Base-by-base conservation (phyloP, 2,888 invertebrate genomes). In the Erebia aethiops region DNA sequence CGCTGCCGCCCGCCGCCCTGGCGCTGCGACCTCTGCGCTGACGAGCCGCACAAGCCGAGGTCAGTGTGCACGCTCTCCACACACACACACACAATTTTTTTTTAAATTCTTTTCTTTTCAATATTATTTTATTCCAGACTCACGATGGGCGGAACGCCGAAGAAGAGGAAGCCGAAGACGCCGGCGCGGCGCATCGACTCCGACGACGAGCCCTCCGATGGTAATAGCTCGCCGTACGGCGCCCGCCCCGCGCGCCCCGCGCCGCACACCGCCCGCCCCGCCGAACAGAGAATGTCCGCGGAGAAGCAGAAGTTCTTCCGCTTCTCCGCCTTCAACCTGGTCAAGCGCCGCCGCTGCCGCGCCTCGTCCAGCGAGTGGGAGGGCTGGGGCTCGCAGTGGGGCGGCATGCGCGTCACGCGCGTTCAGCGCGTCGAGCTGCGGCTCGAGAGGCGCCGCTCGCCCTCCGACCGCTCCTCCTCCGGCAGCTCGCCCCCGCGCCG, bases 291-390 rank as follows among this genome's bases (percentile, higher is more conserved):
- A 86, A 97, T 97, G 95, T 97, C 97, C 77, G 96, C 97, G 93
- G 97, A 97, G 94, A 97, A 97, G 90, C 97, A 96, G 91, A 97
- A 97, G 91, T 97, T 97, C 94, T 97, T 97, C 94, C 94, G 96
- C 87, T 95, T 95, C 86, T 96, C 96, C 80, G 96, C 96, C 69
- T 97, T 97, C 87, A 96, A 97, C 87, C 94, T 96, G 75, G 96
- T 95, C 78, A 95, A 95, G 86, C 92, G 92, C 70, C 84, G 85
- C n/a, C 84, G 88, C 69, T 82, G 87, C 66, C 83, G 91, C 72
- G 84, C 82, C 70, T 85, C 88, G 65, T 88, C 90, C 70, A 81
- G 84, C 78, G 88, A 87, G 78, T 90, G 89, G 90, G 91, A 88
- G 80, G 87, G 88, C 67, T 90, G 90, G 88, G 80, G 78, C 60